These are phyloP conservation scores for Cinclus cinclus DNA, from an alignment of 2,113 vertebrate genomes.

Conservation along the genomic window DNA sequence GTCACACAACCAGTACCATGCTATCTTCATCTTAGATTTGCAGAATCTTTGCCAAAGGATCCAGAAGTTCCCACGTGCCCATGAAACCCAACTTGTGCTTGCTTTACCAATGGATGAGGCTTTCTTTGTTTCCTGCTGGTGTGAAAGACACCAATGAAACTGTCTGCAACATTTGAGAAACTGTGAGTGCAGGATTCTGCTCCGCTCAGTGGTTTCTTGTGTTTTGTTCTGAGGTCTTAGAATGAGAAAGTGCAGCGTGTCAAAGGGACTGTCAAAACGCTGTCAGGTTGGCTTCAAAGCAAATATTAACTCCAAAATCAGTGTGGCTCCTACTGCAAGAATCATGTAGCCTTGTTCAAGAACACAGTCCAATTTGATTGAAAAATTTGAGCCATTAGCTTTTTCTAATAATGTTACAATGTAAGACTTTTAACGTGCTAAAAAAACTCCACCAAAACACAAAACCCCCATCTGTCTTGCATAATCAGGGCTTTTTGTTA, in stretches of 20 bases:
- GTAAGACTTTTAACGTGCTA: background rate
- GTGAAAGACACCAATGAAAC: background rate
- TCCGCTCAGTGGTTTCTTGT: background rate
- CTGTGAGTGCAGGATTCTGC: background rate
- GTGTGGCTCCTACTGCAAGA: background rate
- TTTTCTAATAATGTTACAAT: background rate
- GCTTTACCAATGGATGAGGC: background rate
- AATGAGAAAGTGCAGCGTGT: background rate
- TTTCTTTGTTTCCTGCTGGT: background rate
- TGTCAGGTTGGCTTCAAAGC: background rate
- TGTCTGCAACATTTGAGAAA: background rate
- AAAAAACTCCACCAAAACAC: background rate
- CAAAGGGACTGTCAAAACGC: conserved; percentile 6
- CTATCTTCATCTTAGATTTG: background rate
- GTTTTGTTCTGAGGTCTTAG: background rate
- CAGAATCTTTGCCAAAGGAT: background rate
- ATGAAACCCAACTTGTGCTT: background rate
- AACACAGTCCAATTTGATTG: background rate
- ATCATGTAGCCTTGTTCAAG: background rate
- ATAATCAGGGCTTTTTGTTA: background rate
- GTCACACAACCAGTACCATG: background rate
- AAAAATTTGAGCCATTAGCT: background rate
- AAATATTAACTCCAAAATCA: background rate
- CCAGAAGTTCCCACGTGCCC: background rate
- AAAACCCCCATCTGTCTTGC: background rate